Percentiles rank a stretch among this genome's conserved stretches.
Evolutionary conservation across 2,888 invertebrate genomes (phyloP).

Genomic region (Nudaria mundana): DNA sequence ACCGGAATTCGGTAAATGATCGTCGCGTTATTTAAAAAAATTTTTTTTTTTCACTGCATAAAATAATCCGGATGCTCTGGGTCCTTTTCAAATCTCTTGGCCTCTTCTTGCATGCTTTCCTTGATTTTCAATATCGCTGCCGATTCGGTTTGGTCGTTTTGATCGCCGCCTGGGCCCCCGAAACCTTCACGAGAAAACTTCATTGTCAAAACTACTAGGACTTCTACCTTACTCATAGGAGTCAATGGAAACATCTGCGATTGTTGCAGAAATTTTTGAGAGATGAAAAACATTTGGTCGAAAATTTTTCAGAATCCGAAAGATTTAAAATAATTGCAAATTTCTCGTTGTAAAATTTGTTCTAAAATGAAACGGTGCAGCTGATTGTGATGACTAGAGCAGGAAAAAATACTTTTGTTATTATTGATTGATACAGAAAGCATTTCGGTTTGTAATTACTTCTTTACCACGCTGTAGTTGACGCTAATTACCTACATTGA

Average conservation of each 20-base stretch:
- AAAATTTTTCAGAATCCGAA: background rate
- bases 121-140: constrained; percentile 99
- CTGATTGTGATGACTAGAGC: no score
- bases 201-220: constrained; percentile 17
- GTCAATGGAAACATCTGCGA: constrained; percentile 9
- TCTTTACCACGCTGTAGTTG: no score
- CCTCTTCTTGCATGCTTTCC: constrained; percentile 99
- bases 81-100: constrained; percentile 99
- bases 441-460: no score
- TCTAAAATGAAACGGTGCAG: no score
- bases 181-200: constrained; percentile 54
- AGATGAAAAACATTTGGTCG: background rate
- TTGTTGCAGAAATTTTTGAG: background rate
- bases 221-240: constrained; percentile 9
- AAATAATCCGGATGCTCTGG: constrained; percentile 98
- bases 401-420: no score
- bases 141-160: constrained; percentile 96
- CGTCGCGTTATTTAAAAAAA: constrained; percentile 17
- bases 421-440: no score
- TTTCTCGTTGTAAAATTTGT: no score
- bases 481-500: no score
- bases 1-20: constrained; percentile 33
- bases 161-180: constrained; percentile 77
- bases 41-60: constrained; percentile 91
- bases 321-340: no score